Conservation (phyloP, 2,888 invertebrate species). For the Subacronicta megacephala region DNA sequence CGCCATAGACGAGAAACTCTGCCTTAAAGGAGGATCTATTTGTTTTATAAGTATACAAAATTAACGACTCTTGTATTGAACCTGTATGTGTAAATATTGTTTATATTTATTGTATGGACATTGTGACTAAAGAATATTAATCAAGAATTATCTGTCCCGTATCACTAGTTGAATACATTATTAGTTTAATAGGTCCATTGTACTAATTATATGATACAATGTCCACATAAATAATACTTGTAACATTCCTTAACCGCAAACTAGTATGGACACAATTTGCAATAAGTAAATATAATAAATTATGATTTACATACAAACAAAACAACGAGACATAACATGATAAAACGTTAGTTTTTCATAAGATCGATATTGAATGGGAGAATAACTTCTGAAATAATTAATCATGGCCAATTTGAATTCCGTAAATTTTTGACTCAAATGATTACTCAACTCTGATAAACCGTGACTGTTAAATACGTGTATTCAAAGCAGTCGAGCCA, state of each 20-base stretch:
- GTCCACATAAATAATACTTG: constrained; percentile 23
- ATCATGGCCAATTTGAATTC: constrained; percentile 10
- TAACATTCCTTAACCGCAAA: constrained; percentile 23
- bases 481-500: constrained; percentile 22
- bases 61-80: no score
- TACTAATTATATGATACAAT: constrained; percentile 29
- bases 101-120: constrained; percentile 22
- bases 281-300: constrained; percentile 2
- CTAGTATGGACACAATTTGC: constrained; percentile 14
- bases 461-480: constrained; percentile 2
- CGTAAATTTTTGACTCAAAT: neutral
- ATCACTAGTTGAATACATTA: constrained; percentile 37
- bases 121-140: constrained; percentile 36
- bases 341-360: neutral
- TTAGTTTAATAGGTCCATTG: constrained; percentile 25
- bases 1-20: no score
- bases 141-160: constrained; percentile 27
- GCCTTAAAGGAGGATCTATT: constrained; percentile 1
- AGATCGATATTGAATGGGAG: neutral
- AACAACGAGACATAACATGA: neutral
- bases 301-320: neutral
- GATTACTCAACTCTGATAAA: neutral
- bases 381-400: neutral
- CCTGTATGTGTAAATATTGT: constrained; percentile 17
- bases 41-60: constrained; percentile 1